Evolutionary conservation across 2,888 invertebrate genomes (phyloP), one percentile per base, ranked within the genome.

Genomic region (Epirrita christyi): DNA sequence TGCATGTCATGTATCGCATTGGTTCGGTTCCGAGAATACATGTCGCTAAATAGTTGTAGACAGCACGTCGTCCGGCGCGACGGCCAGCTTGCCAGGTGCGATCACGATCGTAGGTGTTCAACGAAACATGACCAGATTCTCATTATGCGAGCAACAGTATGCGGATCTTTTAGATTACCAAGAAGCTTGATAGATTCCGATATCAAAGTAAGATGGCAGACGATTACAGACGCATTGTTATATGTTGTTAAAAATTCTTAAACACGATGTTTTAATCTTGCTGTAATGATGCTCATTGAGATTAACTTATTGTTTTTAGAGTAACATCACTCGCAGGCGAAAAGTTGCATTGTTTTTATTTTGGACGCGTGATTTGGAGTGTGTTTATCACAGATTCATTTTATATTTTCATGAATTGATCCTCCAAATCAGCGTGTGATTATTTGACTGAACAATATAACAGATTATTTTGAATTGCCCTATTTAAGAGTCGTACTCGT

Each of bases 21-120:
- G 75, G 78, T 75, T 75, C 73, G 69, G 57, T 89, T 88, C 88
- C 75, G 44, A 75, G 88, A 88, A 82, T 64, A 68, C 68, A 68
- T 68, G 71, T 74, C 76, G 75, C 72, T 71, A 79, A 78, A 78
- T 76, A 72, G 72, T 71, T 72, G 77, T 73, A 83, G 83, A 83
- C 83, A 75, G 75, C 67, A 72, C 73, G 81, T 72, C 79, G 78
- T 61, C 69, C 64, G 58, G 54, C 61, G 64, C 58, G 63, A 63
- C 57, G 21, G 60, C 46, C 55, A 61, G 43, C 67, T 60, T 61
- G 73, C 81, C 85, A 83, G 83, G 85, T 86, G 86, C 78, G 68
- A 80, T 78, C 80, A 78, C 76, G 77, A 76, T 72, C 70, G 66
- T 51, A 70, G 42, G 50, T 56, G 60, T 61, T 62, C 62, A 64